These are phyloP conservation scores for Ectropis grisescens DNA, from an alignment of 1,140 invertebrate species.

Conservation along the genomic window DNA sequence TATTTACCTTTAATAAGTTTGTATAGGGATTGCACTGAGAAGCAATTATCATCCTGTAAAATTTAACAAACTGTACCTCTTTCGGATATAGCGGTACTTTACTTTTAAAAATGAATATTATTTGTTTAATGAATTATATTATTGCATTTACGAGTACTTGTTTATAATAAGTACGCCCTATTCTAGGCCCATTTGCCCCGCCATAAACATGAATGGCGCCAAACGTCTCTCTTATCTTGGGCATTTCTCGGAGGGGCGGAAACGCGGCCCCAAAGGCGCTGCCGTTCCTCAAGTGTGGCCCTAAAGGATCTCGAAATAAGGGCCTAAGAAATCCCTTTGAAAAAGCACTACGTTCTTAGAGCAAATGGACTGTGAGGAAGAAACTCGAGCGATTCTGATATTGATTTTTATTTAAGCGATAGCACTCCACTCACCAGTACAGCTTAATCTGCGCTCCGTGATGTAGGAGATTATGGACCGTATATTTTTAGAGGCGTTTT, in stretches of 20 bases:
- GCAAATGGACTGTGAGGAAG: conserved; percentile 63
- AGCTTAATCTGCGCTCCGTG: conserved; percentile 16
- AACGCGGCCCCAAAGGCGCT: conserved; percentile 47
- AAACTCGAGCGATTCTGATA: conserved; percentile 55
- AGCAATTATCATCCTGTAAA: no score
- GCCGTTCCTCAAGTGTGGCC: conserved; percentile 54
- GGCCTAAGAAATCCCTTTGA: conserved; percentile 36
- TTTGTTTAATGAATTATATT: no score
- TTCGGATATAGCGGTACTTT: no score
- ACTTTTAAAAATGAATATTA: no score
- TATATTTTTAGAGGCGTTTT: no score
- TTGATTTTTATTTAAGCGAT: conserved; percentile 63
- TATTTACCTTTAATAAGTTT: no score
- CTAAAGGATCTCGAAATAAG: conserved; percentile 64
- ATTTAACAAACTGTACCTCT: no score
- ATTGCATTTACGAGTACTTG: conserved; percentile 23
- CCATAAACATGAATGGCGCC: conserved; percentile 66
- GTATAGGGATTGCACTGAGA: no score
- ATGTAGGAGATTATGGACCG: no score
- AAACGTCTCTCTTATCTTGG: conserved; percentile 67
- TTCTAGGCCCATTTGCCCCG: conserved; percentile 60
- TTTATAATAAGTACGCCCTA: conserved; percentile 63
- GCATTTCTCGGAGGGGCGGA: conserved; percentile 61
- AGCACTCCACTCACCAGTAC: conserved; percentile 18
- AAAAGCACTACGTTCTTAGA: conserved; percentile 52